Evolutionary conservation across 2,797 vertebrate genomes (phyloP).

Genomic region (Neopelma chrysocephalum): DNA sequence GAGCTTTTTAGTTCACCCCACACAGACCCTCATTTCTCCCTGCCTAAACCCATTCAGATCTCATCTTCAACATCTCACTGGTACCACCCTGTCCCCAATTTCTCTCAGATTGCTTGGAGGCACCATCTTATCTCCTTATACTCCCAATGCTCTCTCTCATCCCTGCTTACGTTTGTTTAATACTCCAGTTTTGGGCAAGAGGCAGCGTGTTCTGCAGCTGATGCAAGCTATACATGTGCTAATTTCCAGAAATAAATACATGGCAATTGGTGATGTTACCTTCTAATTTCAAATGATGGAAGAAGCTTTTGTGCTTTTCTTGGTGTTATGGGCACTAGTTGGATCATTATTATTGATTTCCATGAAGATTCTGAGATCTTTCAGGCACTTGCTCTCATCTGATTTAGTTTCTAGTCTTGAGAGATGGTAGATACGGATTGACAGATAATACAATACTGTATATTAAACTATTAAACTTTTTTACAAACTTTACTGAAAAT

Average conservation of each 20-base stretch:
- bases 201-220: not conserved
- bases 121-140: not conserved
- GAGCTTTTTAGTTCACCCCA: not conserved
- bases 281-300: not conserved
- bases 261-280: not conserved
- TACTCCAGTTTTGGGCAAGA: not conserved
- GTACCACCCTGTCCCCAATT: not conserved
- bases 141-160: not conserved
- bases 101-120: not conserved
- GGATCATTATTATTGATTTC: not conserved
- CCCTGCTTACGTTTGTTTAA: not conserved
- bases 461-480: not conserved
- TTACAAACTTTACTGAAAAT: not conserved
- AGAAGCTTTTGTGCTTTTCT: not conserved
- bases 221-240: not conserved
- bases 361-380: not conserved
- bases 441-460: not conserved
- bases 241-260: slow-evolving; percentile 2
- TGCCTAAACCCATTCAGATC: not conserved
- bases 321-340: not conserved
- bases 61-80: not conserved
- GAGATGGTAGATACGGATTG: not conserved
- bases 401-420: not conserved
- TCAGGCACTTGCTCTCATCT: not conserved
- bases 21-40: not conserved